Base-by-base conservation (phyloP, 2,888 invertebrate genomes). In the Hypsopygia costalis region DNA sequence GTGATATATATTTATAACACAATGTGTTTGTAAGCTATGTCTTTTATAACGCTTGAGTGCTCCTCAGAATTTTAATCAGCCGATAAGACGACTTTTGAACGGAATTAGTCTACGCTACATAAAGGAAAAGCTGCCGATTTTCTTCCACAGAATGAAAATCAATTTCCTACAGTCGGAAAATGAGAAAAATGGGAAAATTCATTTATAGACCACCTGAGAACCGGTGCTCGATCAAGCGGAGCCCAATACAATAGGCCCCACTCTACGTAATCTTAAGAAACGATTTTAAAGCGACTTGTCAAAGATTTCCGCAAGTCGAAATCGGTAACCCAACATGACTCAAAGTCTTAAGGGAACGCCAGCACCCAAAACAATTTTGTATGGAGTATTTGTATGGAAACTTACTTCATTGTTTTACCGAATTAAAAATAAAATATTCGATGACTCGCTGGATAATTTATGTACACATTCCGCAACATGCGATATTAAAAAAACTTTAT, bases 201-300 rank as follows among this genome's bases (percentile, higher is more conserved):
- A 68, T 72, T 69, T 69, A 69, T 69, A 64, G 72, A 67, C 70
- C 78, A 78, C 77, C 77, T 78, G 76, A 61, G 63, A 58, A 46
- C 49, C 56, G 58, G 59, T 63, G 60, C 62, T 70, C 78, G 65
- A 76, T 75, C 72, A 71, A 62, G 51, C 63, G 62, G 47, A 53
- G 56, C 44, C 58, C 63, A 53, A 55, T 55, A 74, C 76, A 76
- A 75, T 67, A 49, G 41, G 47, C 60, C 48, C 44, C 55, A 53
- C 55, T 63, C 56, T 8, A 25, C 25, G 25, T 69, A 68, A 75
- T 74, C 74, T 70, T 52, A 52, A 61, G 58, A 62, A 64, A 61
- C 48, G 61, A 61, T 59, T 71, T 66, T 58, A 64, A 69, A 63
- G 49, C 55, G 56, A 51, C 61, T 62, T 64, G 57, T 62, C 58